Conservation (phyloP, 2,797 vertebrate genomes). For the Enteromius anoplus region DNA sequence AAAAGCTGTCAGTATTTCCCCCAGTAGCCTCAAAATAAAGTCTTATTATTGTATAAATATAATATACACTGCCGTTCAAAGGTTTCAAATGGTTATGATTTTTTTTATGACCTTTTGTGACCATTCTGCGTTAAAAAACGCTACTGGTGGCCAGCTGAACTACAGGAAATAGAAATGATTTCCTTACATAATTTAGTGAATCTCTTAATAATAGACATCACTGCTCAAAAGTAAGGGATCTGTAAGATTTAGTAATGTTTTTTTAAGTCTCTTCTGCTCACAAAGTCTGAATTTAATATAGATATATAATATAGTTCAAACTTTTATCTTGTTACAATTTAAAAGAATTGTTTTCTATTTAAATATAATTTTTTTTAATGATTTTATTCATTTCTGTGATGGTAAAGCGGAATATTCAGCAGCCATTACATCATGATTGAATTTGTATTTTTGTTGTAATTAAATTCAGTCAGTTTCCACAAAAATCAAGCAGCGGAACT, state of each 20-base stretch:
- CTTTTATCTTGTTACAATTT: neutral
- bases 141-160: neutral
- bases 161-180: neutral
- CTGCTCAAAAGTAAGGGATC: neutral
- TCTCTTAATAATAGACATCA: neutral
- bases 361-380: neutral
- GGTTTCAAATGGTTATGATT: neutral
- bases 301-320: neutral
- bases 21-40: neutral
- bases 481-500: no score
- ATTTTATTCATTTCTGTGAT: neutral
- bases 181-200: neutral
- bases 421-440: neutral
- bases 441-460: neutral
- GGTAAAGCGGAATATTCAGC: neutral
- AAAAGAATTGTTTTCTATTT: neutral
- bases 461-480: neutral
- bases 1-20: neutral
- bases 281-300: neutral
- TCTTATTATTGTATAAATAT: neutral
- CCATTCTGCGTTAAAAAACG: neutral
- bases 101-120: neutral
- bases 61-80: neutral
- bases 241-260: neutral
- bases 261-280: neutral